Conservation (phyloP, 2,797 vertebrate species). For the Myioborus miniatus region DNA sequence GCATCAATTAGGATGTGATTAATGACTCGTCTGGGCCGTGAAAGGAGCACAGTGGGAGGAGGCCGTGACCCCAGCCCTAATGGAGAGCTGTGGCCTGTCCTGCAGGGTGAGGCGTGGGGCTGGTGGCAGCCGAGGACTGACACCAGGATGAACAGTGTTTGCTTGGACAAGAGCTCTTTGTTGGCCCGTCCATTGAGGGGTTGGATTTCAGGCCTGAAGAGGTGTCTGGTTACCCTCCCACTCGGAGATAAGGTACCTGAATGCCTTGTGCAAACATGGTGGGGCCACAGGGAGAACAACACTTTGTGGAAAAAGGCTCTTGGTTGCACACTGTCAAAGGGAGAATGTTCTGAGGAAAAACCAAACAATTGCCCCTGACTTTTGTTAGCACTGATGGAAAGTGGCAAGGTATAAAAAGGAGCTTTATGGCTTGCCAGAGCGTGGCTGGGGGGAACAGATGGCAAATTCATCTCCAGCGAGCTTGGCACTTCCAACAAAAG, state of each 20-base stretch:
- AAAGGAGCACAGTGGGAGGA: not conserved
- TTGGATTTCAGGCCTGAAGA: not conserved
- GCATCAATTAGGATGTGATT: not conserved
- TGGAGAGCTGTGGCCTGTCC: not conserved
- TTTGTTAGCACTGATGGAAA: constrained; percentile 68
- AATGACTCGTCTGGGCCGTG: not conserved
- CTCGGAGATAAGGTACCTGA: constrained; percentile 35
- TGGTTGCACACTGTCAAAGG: not conserved
- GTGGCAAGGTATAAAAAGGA: constrained; percentile 67
- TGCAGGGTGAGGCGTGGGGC: not conserved
- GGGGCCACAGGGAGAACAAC: not conserved
- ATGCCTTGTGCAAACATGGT: not conserved
- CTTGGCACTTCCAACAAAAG: constrained; percentile 76
- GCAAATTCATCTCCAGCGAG: constrained; percentile 75
- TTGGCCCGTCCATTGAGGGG: not conserved
- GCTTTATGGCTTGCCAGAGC: constrained; percentile 67
- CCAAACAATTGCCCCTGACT: constrained; percentile 34
- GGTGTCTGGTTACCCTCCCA: constrained; percentile 7
- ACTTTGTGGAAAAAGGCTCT: not conserved
- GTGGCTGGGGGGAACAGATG: constrained; percentile 73
- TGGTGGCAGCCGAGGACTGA: not conserved
- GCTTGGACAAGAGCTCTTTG: constrained; percentile 48
- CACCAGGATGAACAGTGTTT: not conserved
- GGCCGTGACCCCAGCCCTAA: not conserved
- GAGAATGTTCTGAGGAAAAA: constrained; percentile 36